Conservation (phyloP, 2,888 invertebrate species). For the Lithophane semibrunnea region DNA sequence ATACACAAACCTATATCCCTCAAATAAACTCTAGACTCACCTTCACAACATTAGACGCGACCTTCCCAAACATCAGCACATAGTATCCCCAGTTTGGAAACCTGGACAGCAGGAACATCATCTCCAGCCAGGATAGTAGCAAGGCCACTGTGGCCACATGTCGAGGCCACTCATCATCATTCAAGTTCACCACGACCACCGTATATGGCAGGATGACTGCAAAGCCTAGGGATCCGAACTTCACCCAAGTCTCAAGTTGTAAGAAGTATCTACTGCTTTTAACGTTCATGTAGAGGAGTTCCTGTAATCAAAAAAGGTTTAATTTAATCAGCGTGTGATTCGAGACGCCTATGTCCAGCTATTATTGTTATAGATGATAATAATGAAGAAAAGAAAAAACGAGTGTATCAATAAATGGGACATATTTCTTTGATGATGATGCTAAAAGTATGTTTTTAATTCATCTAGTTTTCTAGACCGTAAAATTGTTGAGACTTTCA, state of each 20-base stretch:
- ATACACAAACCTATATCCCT: not conserved
- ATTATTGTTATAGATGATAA: not conserved
- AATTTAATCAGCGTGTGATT: not conserved
- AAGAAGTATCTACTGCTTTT: constrained; percentile 86
- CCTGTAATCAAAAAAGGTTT: constrained; percentile 74
- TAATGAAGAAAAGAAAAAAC: not conserved
- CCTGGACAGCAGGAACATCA: constrained; percentile 90
- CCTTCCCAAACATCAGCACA: constrained; percentile 91
- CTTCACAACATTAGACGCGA: constrained; percentile 89
- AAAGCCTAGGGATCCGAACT: constrained; percentile 86
- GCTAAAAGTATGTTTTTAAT: too few species aligned
- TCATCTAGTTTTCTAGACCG: not conserved
- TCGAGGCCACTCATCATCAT: constrained; percentile 82
- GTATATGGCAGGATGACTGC: constrained; percentile 84
- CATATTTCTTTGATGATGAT: not conserved
- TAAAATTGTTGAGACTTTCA: not conserved
- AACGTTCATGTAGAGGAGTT: constrained; percentile 88
- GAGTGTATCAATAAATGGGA: too few species aligned
- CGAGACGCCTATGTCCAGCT: too few species aligned
- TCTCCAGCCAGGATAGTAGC: constrained; percentile 89
- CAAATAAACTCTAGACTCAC: constrained; percentile 71
- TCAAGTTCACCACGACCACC: constrained; percentile 70
- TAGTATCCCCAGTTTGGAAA: constrained; percentile 91
- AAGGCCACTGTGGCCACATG: constrained; percentile 89
- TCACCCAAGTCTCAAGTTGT: constrained; percentile 90